Evolutionary conservation across 23 tunicate genomes (phyloP).

Genomic region (Trididemnum nubilum): DNA sequence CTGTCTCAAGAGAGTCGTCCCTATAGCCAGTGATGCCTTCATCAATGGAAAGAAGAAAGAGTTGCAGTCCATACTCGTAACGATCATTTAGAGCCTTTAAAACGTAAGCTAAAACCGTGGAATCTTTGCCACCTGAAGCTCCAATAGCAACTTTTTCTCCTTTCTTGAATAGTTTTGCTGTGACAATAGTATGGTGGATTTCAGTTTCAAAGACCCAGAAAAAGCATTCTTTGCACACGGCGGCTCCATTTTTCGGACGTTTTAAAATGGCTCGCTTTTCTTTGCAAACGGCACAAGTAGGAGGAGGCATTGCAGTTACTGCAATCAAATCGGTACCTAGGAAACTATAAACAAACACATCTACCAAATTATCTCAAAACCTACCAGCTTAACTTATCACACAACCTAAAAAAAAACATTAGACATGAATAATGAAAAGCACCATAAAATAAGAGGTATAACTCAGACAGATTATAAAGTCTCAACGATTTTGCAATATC

Average conservation of each 20-base stretch:
- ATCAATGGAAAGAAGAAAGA: conserved; percentile 85
- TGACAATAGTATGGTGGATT: conserved; percentile 85
- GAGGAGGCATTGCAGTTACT: conserved; percentile 35
- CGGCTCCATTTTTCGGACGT: conserved; percentile 75
- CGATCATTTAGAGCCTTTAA: conserved; percentile 77
- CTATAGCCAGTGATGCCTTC: conserved; percentile 98
- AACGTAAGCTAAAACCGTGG: conserved; percentile 89
- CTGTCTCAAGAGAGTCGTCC: conserved; percentile 96
- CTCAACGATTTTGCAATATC: too few relatives aligned
- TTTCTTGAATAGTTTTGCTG: conserved; percentile 56
- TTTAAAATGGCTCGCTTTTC: conserved; percentile 43
- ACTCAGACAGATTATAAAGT: too few relatives aligned
- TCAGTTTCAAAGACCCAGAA: conserved; percentile 88
- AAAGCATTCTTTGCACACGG: conserved; percentile 91
- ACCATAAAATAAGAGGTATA: too few relatives aligned
- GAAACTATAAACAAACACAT: too few relatives aligned
- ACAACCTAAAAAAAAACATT: too few relatives aligned
- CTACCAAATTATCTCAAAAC: too few relatives aligned
- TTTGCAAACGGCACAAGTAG: conserved; percentile 40
- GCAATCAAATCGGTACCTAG: too few relatives aligned
- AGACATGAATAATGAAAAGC: too few relatives aligned
- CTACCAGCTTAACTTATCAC: too few relatives aligned
- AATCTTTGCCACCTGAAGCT: conserved; percentile 98
- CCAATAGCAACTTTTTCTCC: conserved; percentile 99
- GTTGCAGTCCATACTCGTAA: conserved; percentile 78